Evolutionary conservation across 2,797 vertebrate genomes (phyloP).

Genomic region (Toxotes lorentzi): DNA sequence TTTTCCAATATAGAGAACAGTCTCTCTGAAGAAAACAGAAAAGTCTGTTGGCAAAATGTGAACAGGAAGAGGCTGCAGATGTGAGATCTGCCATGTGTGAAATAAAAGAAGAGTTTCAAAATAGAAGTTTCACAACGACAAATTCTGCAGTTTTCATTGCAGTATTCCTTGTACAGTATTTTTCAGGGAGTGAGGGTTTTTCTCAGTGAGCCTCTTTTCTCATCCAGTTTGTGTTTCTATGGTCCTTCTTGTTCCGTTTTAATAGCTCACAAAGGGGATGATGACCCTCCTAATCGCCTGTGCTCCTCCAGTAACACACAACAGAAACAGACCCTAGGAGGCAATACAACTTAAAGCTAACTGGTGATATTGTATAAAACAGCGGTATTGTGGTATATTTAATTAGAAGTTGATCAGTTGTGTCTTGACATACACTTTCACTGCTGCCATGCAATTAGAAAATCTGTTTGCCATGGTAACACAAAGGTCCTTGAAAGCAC

Average conservation of each 20-base stretch:
- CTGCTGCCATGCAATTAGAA: background rate
- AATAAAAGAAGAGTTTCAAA: constrained; percentile 1
- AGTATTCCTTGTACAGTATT: background rate
- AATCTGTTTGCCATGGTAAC: background rate
- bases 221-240: background rate
- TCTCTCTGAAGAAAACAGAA: constrained; percentile 11
- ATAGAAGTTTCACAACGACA: background rate
- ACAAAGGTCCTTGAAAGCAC: too few species aligned
- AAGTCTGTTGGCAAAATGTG: constrained; percentile 13
- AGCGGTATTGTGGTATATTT: background rate
- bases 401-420: background rate
- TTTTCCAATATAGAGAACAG: background rate
- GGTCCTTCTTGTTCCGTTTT: background rate
- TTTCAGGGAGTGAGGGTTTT: background rate
- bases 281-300: background rate
- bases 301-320: background rate
- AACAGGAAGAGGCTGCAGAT: constrained; percentile 59
- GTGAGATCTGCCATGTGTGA: constrained; percentile 27
- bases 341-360: background rate
- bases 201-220: background rate
- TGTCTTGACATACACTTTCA: background rate
- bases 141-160: background rate
- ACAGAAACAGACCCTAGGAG: background rate
- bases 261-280: background rate
- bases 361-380: background rate